A percentile compares a stretch with the other conserved stretches of the same genome.
Evolutionary conservation across 2,113 vertebrate species (phyloP).

Genomic region (Gymnogyps californianus): DNA sequence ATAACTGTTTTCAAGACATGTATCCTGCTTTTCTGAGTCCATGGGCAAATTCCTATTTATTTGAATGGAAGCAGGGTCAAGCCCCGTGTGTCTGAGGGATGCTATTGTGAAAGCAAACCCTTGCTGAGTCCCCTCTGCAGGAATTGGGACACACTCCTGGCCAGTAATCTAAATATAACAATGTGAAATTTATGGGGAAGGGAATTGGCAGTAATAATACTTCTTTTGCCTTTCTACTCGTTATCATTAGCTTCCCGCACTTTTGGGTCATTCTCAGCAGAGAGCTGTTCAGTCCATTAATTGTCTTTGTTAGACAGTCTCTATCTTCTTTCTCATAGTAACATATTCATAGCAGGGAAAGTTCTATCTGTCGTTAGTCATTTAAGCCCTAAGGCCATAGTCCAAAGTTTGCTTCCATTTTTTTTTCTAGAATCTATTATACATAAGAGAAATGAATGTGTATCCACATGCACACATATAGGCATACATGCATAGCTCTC

Average conservation of each 20-base stretch:
- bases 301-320: not conserved
- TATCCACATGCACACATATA: not conserved
- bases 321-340: not conserved
- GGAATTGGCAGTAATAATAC: not conserved
- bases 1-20: not conserved
- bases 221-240: not conserved
- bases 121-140: not conserved
- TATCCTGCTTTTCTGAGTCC: not conserved
- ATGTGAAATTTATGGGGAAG: not conserved
- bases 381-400: not conserved
- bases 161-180: not conserved
- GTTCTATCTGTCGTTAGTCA: not conserved
- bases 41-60: not conserved
- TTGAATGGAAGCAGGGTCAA: not conserved
- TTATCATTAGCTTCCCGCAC: not conserved
- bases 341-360: not conserved
- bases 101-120: not conserved
- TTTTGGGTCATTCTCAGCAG: not conserved
- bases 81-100: not conserved
- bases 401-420: not conserved
- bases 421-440: not conserved
- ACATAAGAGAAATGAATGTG: not conserved
- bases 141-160: not conserved
- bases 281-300: not conserved
- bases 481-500: not conserved